Evolutionary conservation across 2,888 invertebrate genomes (phyloP).

Genomic region (Biston betularia): DNA sequence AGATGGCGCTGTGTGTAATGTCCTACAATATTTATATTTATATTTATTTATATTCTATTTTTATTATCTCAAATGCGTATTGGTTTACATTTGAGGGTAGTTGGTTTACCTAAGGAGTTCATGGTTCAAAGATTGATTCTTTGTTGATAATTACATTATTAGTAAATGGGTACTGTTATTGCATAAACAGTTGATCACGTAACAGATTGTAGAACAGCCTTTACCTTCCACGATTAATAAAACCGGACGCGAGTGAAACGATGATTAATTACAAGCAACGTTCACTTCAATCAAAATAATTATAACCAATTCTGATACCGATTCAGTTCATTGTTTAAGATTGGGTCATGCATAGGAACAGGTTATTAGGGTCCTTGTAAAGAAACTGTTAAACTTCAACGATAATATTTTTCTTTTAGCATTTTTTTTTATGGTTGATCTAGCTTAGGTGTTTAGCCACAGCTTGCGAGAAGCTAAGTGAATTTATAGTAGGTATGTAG

Average conservation of each 20-base stretch:
- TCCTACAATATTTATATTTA: no score
- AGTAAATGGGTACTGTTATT: not conserved
- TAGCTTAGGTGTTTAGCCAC: no score
- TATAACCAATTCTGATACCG: slow-evolving; percentile 44
- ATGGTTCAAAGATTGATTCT: not conserved
- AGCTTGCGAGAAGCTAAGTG: no score
- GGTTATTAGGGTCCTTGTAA: slow-evolving; percentile 22
- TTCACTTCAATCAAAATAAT: slow-evolving; percentile 71
- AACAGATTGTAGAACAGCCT: slow-evolving; percentile 31
- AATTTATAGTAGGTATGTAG: no score
- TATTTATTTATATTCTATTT: no score
- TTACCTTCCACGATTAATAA: slow-evolving; percentile 62
- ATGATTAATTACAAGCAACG: slow-evolving; percentile 73
- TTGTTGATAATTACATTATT: not conserved
- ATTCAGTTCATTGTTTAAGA: slow-evolving; percentile 39
- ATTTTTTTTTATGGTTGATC: not conserved
- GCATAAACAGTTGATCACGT: slow-evolving; percentile 14
- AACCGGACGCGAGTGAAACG: slow-evolving; percentile 65
- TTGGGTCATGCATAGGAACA: slow-evolving; percentile 32
- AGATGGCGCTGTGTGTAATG: no score
- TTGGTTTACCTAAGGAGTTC: no score
- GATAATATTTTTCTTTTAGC: not conserved
- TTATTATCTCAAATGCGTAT: no score
- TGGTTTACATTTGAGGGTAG: no score
- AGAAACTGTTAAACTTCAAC: not conserved